A percentile compares a stretch with the other conserved stretches of the same genome.
Evolutionary conservation across 2,113 vertebrate species (phyloP).

Genomic region (Anolis carolinensis): DNA sequence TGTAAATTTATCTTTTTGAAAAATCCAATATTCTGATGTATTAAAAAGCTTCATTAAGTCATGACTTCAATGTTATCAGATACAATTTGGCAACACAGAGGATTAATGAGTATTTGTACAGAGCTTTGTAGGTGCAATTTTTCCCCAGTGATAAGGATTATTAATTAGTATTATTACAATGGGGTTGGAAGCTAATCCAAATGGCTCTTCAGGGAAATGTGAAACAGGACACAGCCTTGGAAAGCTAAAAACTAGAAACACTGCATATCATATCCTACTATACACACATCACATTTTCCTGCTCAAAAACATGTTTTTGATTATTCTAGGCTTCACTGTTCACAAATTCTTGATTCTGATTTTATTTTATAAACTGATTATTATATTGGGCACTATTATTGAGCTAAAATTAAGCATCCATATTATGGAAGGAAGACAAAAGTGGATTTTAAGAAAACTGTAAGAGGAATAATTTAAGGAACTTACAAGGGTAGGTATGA

Average conservation of each 20-base stretch:
- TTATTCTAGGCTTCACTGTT: not conserved
- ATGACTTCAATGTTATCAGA: conserved; percentile 18
- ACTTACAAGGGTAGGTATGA: too few species aligned
- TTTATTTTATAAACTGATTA: not conserved
- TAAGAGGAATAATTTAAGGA: too few species aligned
- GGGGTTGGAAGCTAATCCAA: not conserved
- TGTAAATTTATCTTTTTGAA: not conserved
- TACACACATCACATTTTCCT: not conserved
- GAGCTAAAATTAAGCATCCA: not conserved
- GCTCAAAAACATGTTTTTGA: not conserved
- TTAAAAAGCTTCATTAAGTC: conserved; percentile 33
- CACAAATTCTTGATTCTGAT: not conserved
- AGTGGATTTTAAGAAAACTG: too few species aligned
- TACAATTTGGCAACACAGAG: conserved; percentile 7
- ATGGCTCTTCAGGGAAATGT: not conserved
- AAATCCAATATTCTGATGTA: conserved; percentile 22
- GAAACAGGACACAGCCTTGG: not conserved
- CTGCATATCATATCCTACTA: not conserved
- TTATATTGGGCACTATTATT: not conserved
- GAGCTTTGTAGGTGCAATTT: conserved; percentile 14
- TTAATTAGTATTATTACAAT: not conserved
- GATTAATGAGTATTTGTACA: conserved; percentile 31
- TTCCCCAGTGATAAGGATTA: not conserved
- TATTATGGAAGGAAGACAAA: too few species aligned
- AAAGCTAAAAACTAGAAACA: not conserved